Conservation (phyloP, 2,113 vertebrate genomes). For the Capreolus pygargus region DNA sequence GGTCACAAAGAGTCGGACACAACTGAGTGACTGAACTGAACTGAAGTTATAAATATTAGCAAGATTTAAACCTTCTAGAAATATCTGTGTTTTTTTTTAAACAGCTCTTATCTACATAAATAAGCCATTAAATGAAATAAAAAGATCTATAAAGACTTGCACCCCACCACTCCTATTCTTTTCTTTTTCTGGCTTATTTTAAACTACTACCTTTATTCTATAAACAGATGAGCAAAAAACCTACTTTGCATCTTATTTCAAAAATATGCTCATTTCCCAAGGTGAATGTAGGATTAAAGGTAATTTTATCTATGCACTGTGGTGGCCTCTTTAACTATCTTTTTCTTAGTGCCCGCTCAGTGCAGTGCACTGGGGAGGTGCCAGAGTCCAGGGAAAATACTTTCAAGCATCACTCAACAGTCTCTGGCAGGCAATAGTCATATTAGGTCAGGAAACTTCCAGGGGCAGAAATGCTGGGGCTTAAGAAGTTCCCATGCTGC, state of each 20-base stretch:
- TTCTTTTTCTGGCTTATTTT: background rate
- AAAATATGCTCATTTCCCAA: conserved; percentile 13
- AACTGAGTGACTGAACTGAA: background rate
- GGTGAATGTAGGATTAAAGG: background rate
- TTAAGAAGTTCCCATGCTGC: background rate
- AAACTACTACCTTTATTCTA: background rate
- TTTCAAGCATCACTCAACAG: background rate
- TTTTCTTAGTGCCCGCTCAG: background rate
- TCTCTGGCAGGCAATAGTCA: background rate
- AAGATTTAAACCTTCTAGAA: background rate
- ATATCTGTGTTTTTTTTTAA: background rate
- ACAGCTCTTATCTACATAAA: background rate
- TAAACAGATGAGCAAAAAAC: background rate
- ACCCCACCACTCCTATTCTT: background rate
- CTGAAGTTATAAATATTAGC: background rate
- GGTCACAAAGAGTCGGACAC: background rate
- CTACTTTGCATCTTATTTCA: background rate
- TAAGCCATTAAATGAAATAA: background rate
- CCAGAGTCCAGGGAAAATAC: background rate
- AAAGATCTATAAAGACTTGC: background rate
- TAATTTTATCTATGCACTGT: background rate
- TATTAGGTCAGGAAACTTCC: background rate
- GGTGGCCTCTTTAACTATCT: background rate
- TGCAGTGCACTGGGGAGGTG: background rate
- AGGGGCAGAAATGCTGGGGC: background rate